Conservation (phyloP, 2,888 invertebrate species). For the Lampropteryx suffumata region DNA sequence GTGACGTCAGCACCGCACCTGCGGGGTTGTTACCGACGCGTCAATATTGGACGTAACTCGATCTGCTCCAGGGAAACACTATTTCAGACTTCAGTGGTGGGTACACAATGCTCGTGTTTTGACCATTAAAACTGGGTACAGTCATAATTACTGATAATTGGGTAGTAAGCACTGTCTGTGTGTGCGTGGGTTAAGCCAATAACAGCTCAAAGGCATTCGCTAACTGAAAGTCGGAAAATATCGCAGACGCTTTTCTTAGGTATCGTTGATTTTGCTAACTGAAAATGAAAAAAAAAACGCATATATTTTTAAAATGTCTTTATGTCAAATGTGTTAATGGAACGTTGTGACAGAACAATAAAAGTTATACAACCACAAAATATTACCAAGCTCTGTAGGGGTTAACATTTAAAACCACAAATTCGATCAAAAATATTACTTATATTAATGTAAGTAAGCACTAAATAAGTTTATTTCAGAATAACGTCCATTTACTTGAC, state of each 20-base stretch:
- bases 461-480: no score
- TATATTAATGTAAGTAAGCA: no score
- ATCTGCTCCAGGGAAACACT: slow-evolving; percentile 44
- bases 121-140: slow-evolving; percentile 14
- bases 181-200: slow-evolving; percentile 10
- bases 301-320: no score
- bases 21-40: slow-evolving; percentile 32
- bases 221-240: slow-evolving; percentile 11
- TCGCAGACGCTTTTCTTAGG: slow-evolving; percentile 8
- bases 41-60: slow-evolving; percentile 48
- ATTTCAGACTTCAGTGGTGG: slow-evolving; percentile 50
- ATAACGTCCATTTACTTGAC: no score
- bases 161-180: neutral
- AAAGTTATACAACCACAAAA: no score
- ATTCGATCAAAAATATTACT: no score
- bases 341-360: no score
- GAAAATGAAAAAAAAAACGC: neutral
- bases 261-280: slow-evolving; percentile 13
- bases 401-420: no score
- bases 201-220: slow-evolving; percentile 4
- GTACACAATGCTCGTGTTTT: slow-evolving; percentile 29
- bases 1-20: slow-evolving; percentile 45
- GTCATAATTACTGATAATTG: slow-evolving; percentile 18
- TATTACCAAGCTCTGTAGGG: no score
- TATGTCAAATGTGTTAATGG: no score